Base-by-base conservation (phyloP, 2,113 vertebrate species). In the Ellobius talpinus region DNA sequence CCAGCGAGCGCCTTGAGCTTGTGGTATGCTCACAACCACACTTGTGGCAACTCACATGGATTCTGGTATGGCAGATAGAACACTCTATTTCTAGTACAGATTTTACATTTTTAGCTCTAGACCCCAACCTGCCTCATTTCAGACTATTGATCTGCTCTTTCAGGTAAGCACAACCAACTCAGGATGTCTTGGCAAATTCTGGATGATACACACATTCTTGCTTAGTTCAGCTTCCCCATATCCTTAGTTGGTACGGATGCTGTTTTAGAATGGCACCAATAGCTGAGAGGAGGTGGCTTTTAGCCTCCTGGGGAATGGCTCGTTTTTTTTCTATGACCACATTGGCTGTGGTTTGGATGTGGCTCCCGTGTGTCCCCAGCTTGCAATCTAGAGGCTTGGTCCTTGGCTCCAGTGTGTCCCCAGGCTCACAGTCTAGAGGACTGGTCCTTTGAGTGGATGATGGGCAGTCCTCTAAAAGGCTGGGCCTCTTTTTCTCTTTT, bases 1-100 rank as follows among this genome's bases (percentile, higher is more conserved):
- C 21, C 36, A 10, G 33, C 26, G 31, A 73, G 29, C 3, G 0
- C 78, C 47, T 3, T 19, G 0, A 10, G 29, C 61, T 5, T 12
- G 13, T 0, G 26, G 63, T 55, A 29, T 14, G 47, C 5, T 87
- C 74, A 1, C 4, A 4, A 61, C 66, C 76, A 52, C 42, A 6
- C 50, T 73, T 36, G 19, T 0, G 21, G 36, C 68, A 12, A 24
- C n/a, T 61, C 87, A 14, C 21, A 31, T 17, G 13, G 2, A 23
- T 33, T 65, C 72, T 21, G 26, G 50, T 36, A 3, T 1, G 31
- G 61, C 52, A 66, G n/a, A 45, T n/a, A 16, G 52, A 72, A 14
- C 23, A 9, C 5, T 52, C 23, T 87, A 33, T 42, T 86, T 91
- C 55, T 82, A 45, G 33, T 73, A 24, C 13, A 87, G 45, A 74